Evolutionary conservation across 2,888 invertebrate species (phyloP), one percentile per base, ranked within the genome.

Genomic region (Pristionchus fissidentatus): DNA sequence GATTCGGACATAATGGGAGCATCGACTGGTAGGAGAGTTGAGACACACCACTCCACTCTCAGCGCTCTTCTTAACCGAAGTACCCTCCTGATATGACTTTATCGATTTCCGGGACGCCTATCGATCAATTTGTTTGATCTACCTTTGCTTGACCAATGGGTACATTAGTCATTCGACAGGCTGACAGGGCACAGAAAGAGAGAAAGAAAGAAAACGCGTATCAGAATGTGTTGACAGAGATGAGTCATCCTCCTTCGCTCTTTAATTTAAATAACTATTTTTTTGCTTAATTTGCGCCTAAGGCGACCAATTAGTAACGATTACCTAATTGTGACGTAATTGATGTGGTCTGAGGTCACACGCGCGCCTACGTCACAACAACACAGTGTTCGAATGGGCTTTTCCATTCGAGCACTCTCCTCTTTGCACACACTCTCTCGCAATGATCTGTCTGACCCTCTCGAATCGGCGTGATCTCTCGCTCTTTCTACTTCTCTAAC

Each of bases 261-360:
- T 70, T n/a, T 19, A 70, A 70, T 41, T 60, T 38, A n/a, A n/a
- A n/a, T n/a, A n/a, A n/a, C n/a, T n/a, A n/a, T n/a, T n/a, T n/a
- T n/a, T n/a, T n/a, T n/a, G n/a, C n/a, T n/a, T 41, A 19, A 19
- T 7, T 10, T 41, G 70, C 70, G n/a, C 70, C 70, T 41, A 10
- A 70, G 70, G 70, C 70, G 38, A 41, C 32, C 26, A 70, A 70
- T 70, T 70, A 70, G 70, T 7, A 3, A 26, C 43, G 41, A 70
- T 70, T 70, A 43, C 41, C 70, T 43, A 70, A 70, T 70, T 70
- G 43, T 70, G 70, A 70, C 70, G 70, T 70, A 70, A 70, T 70
- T 41, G 70, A n/a, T 8, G 41, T 19, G 8, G 60, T 29, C 60
- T 35, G 70, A 70, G 70, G 70, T n/a, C 38, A 26, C 15, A n/a